Evolutionary conservation across 2,888 invertebrate species (phyloP).

Genomic region (Spodoptera littoralis): DNA sequence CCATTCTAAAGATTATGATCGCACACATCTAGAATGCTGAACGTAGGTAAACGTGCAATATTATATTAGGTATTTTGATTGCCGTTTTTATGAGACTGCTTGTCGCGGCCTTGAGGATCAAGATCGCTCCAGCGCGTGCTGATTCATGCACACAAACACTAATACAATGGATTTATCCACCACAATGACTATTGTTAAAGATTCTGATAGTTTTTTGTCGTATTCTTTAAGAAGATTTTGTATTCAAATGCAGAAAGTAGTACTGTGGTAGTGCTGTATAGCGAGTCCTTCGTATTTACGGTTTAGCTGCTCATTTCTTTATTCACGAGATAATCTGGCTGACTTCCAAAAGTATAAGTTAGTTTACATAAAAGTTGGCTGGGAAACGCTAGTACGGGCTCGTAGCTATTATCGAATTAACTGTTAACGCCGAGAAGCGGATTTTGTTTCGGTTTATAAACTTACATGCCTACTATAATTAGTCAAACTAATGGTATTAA

Average conservation of each 20-base stretch:
- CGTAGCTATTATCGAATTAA: too few species aligned
- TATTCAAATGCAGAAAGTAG: constrained; percentile 2
- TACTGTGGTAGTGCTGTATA: not conserved
- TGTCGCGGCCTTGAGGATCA: constrained; percentile 54
- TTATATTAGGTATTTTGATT: constrained; percentile 18
- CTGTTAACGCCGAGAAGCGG: too few species aligned
- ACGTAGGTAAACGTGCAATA: constrained; percentile 33
- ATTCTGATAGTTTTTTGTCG: constrained; percentile 53
- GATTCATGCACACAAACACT: constrained; percentile 69
- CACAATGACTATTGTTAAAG: constrained; percentile 75
- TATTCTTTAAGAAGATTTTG: constrained; percentile 17
- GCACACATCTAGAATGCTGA: constrained; percentile 19
- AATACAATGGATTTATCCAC: constrained; percentile 66
- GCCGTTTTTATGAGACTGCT: constrained; percentile 43
- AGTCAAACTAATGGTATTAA: too few species aligned
- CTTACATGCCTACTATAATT: too few species aligned
- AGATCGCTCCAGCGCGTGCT: constrained; percentile 55
- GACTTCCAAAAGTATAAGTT: too few species aligned
- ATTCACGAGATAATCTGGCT: too few species aligned
- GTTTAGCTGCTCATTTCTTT: too few species aligned
- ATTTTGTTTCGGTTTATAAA: too few species aligned
- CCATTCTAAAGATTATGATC: constrained; percentile 23
- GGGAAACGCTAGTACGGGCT: not conserved
- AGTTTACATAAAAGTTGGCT: not conserved
- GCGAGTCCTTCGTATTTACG: too few species aligned